Base-by-base conservation (phyloP, 1,140 invertebrate genomes). In the Cyphomyrmex costatus region DNA sequence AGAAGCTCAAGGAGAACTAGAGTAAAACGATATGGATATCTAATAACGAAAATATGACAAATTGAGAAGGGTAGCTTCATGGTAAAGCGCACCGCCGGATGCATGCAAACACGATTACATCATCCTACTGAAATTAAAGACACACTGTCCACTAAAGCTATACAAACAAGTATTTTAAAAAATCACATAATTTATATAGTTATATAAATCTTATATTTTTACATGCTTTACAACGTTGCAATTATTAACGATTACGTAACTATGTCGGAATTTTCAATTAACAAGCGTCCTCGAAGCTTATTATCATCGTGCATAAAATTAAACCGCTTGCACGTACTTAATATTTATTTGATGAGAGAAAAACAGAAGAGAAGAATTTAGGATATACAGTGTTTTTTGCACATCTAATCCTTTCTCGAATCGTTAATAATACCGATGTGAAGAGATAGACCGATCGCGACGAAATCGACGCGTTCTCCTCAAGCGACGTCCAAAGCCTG, bases 1-100 rank as follows among this genome's bases (percentile, higher is more conserved):
- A 87, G 87, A 80, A 79, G 65, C 71, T 89, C 92, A 93, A 93
- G 92, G 91, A 93, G 91, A 93, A 93, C 90, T 85, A 71, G 85
- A 86, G 86, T 88, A 88, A 92, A 65, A 78, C 80, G 87, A 92
- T 92, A 92, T 71, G 77, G 77, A 51, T 60, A 65, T 85, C 82
- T 36, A 46, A 70, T 85, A 77, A 61, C n/a, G 85, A 82, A 79
- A 71, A 58, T n/a, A n/a, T 74, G 27, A 89, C 86, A 16, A 49
- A 63, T 79, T 79, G 82, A 76, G 85, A 82, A 65, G 86, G 89
- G 92, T 79, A 82, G 65, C 30, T 49, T 90, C 51, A 21, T 36
- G 27, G 42, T 42, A 68, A 53, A 36, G 10, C n/a, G n/a, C n/a
- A n/a, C n/a, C n/a, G n/a, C 1, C 24, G 42, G 8, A 5, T 49